phyloP scores from a whole-genome alignment of 2,113 vertebrate species.

The Pseudonaja textilis region DNA sequence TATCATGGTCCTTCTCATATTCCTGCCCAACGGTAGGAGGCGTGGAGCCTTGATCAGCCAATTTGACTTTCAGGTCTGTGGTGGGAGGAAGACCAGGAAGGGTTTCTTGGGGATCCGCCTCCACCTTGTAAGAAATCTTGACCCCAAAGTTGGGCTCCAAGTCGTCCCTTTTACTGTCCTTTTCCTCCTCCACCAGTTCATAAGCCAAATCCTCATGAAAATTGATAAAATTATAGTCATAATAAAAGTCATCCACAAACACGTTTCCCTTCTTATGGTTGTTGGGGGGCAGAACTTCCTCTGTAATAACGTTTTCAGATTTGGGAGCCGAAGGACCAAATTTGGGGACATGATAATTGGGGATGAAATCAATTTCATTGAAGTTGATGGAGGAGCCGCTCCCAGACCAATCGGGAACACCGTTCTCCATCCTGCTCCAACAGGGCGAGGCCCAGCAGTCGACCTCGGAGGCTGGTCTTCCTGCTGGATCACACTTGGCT shows the following conservation, averaged over 20 bases:
- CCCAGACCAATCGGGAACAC: conserved; percentile 79
- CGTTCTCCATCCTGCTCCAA: conserved; percentile 40
- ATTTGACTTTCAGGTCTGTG: background rate
- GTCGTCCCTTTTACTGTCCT: background rate
- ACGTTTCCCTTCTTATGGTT: conserved; percentile 69
- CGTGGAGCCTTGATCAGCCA: background rate
- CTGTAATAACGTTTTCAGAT: conserved; percentile 62
- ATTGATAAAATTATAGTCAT: conserved; percentile 97
- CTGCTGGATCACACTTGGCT: conserved; percentile 69
- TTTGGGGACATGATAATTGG: conserved; percentile 47
- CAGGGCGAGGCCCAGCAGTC: conserved; percentile 72
- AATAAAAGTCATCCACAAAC: conserved; percentile 93
- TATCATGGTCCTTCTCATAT: accelerated
- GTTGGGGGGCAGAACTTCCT: conserved; percentile 67
- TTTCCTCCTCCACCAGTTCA: conserved; percentile 63
- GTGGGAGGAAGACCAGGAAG: conserved; percentile 34
- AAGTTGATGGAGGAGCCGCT: conserved; percentile 83
- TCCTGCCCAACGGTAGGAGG: background rate
- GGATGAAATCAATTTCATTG: conserved; percentile 79
- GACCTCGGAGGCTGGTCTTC: conserved; percentile 59
- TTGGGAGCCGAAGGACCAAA: conserved; percentile 47
- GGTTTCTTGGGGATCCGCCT: conserved; percentile 22
- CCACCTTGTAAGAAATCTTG: background rate
- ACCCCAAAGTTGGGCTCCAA: background rate
- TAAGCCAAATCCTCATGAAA: conserved; percentile 91